Conservation (phyloP, 1,140 invertebrate species). For the Philaenus spumarius region DNA sequence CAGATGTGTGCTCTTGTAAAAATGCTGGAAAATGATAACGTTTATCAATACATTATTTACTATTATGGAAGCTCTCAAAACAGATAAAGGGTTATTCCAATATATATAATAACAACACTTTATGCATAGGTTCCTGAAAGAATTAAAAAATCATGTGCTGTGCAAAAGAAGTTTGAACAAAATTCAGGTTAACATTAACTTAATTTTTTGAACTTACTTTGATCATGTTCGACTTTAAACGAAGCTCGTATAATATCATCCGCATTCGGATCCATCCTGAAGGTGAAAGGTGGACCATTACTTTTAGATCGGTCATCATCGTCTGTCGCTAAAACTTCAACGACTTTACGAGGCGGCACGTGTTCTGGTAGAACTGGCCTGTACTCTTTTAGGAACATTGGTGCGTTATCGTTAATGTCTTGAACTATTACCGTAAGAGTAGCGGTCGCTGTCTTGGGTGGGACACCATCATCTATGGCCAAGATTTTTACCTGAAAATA, state of each 20-base stretch:
- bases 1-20: too few species aligned
- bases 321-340: conserved; percentile 91
- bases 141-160: too few species aligned
- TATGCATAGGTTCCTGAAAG: too few species aligned
- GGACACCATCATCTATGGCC: conserved; percentile 90
- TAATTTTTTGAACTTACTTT: conserved; percentile 77
- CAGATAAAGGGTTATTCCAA: too few species aligned
- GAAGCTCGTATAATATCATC: conserved; percentile 86
- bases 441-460: conserved; percentile 90
- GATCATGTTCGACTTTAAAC: conserved; percentile 92
- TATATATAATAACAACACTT: too few species aligned
- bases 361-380: conserved; percentile 88
- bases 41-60: too few species aligned
- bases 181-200: too few species aligned
- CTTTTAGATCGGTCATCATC: conserved; percentile 90
- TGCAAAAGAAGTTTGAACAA: too few species aligned
- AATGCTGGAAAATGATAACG: too few species aligned
- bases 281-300: conserved; percentile 92
- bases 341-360: conserved; percentile 78
- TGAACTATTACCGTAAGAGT: conserved; percentile 91
- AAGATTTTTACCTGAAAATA: conserved; percentile 75
- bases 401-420: conserved; percentile 95
- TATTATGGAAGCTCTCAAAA: too few species aligned
- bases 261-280: conserved; percentile 84
- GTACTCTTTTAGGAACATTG: conserved; percentile 87